Evolutionary conservation across 2,888 invertebrate genomes (phyloP).

Genomic region (Eupithecia subumbrata): DNA sequence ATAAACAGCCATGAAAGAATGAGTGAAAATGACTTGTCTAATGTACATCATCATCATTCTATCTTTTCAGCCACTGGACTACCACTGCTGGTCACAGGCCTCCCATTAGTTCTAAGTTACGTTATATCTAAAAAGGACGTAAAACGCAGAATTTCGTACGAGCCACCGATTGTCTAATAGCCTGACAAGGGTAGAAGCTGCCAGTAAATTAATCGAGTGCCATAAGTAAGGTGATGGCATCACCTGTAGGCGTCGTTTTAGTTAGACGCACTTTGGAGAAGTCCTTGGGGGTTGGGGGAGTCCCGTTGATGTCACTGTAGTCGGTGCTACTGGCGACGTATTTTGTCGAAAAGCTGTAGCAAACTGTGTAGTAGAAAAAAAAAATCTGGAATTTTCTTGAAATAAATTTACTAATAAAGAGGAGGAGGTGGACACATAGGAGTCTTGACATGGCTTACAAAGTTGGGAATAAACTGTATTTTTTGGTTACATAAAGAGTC

Average conservation of each 20-base stretch:
- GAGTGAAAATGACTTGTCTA: neutral
- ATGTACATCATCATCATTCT: no score
- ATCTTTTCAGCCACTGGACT: neutral
- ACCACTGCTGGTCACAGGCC: neutral
- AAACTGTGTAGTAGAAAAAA: no score
- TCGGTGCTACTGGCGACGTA: constrained; percentile 4
- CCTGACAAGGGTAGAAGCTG: constrained; percentile 19
- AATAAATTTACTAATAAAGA: no score
- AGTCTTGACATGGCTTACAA: no score
- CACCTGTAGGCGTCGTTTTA: constrained; percentile 33
- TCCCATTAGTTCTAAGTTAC: neutral
- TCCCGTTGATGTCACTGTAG: constrained; percentile 32
- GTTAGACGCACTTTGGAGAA: constrained; percentile 24
- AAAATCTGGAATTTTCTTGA: no score
- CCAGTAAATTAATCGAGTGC: constrained; percentile 34
- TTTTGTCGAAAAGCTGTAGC: neutral
- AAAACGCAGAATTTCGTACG: neutral
- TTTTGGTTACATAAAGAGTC: no score
- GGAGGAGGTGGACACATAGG: no score
- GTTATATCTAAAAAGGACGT: neutral
- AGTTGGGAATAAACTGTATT: no score
- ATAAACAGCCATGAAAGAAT: no score
- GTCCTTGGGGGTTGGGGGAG: constrained; percentile 37
- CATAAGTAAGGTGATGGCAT: constrained; percentile 34
- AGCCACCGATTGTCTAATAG: neutral